Base-by-base conservation (phyloP, 2,113 vertebrate species). In the Seriola rivoliana region DNA sequence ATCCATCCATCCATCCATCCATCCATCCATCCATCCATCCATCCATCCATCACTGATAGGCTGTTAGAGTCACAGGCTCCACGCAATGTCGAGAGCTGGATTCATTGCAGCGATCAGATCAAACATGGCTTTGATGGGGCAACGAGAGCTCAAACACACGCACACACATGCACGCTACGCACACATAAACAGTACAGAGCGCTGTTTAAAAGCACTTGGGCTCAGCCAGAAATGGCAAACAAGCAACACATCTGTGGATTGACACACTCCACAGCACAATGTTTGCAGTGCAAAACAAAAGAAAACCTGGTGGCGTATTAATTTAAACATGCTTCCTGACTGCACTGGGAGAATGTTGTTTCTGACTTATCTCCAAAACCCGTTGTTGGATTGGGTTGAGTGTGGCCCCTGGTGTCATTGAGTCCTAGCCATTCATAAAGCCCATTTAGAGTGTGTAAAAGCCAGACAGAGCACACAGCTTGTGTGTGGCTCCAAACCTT, bases 331-430 rank as follows among this genome's bases (percentile, higher is more conserved):
- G 84, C 69, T 77, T 85, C 78, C 84, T 87, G 84, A 80, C 81
- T 80, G 82, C 63, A 42, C 85, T 71, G 70, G 76, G 80, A 85
- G 78, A 84, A 87, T 80, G 69, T 80, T 84, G 81, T 85, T 87
- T 84, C 85, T 92, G 90, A 92, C 86, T 90, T 88, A 88, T 87
- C 86, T 89, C 91, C 88, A 91, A 83, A 90, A 88, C 58, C 82
- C 4, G 65, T 77, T 79, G 89, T 82, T 44, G 19, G 86, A 79
- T 70, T 81, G 75, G 75, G 85, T 81, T 69, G 73, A 85, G 80
- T 65, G 60, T 83, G 81, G 86, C 90, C 89, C 84, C 85, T 79
- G 82, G 88, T 91, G 86, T 93, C 86, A 87, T 72, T 88, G 86
- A 93, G 85, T 89, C 72, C 74, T 44, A 85, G 88, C 88, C 85